Evolutionary conservation across 2,888 invertebrate genomes (phyloP), one percentile per base, ranked within the genome.

Genomic region (Trisateles emortualis): DNA sequence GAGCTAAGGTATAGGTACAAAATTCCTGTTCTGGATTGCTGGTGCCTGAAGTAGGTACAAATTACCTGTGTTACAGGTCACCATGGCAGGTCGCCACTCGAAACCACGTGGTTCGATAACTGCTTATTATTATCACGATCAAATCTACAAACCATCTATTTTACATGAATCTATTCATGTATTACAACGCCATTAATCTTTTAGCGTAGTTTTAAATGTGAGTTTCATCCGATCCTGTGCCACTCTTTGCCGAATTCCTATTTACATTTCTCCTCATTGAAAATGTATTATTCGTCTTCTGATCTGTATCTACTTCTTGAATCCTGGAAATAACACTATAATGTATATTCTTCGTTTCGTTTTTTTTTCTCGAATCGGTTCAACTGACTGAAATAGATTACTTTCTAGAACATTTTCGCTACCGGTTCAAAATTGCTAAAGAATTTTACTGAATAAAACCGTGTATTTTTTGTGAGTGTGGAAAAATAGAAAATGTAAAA

Each of bases 201-300:
- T 29, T 22, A 36, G 24, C 48, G 51, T 54, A 62, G 63, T 58
- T 67, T 36, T 44, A 59, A 53, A 48, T 45, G 54, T 44, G 48
- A 49, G 44, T 46, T 52, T 55, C 50, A 68, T 63, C 64, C 41
- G 64, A 65, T 52, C 16, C 4, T n/a, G 26, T 33, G 53, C 58
- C 68, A 36, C 8, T 57, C 32, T 2, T 24, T 44, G 49, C 53
- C 35, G 52, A 36, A 14, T 40, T 42, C 40, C 13, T 53, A 52
- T 50, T 13, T 42, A 47, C 51, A 67, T 58, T 64, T 49, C 35
- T 68, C 58, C 58, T 47, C 51, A 57, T 63, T 65, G 41, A 44
- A 65, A 65, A 55, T 36, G 42, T 17, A 51, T 62, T 64, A 56
- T 39, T 42, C 48, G 29, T 60, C 33, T 22, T 26, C 32, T 46